Base-by-base conservation (phyloP, 2,888 invertebrate species). In the Dasysyrphus tricinctus region DNA sequence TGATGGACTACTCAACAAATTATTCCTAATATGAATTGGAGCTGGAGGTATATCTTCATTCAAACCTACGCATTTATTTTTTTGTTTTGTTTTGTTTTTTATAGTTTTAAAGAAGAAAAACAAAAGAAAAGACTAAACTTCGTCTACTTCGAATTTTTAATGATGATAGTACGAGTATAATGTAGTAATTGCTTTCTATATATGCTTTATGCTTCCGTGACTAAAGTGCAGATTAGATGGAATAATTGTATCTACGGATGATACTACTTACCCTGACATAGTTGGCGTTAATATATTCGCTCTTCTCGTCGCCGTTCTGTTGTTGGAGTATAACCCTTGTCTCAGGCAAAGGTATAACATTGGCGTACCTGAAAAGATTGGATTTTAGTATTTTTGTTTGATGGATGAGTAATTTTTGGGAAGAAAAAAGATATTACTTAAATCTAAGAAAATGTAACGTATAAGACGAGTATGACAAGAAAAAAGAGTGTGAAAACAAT, bases 201-300 rank as follows among this genome's bases (percentile, higher is more conserved):
- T 77, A 86, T 82, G 86, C 63, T 81, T 78, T 81, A 82, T 81
- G 86, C 86, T 86, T 86, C 81, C 81, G 78, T 86, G 86, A 86
- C 81, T 86, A 75, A 75, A 81, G 86, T 77, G 70, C 70, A 81
- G 82, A 86, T 81, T 75, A 78, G 78, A 81, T 51, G 54, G 47
- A 78, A 85, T 81, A 84, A 84, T 32, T 5, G 12, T 44, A 44
- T 14, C 4, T 42, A 44, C 67, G 51, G 67, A 67, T 84, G 83
- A 84, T 65, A 65, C 75, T 57, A 93, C 95, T 95, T 92, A 98
- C 98, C 92, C 96, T 96, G 88, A 98, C 96, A 93, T 95, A 98
- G 93, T 97, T 98, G 87, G 98, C 98, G 91, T 98, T 98, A 89
- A 98, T 98, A 91, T 98, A 98, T 92, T 97, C 97, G 69, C 96